Conservation (phyloP, 1,140 invertebrate genomes). For the Cardiocondyla obscurior region DNA sequence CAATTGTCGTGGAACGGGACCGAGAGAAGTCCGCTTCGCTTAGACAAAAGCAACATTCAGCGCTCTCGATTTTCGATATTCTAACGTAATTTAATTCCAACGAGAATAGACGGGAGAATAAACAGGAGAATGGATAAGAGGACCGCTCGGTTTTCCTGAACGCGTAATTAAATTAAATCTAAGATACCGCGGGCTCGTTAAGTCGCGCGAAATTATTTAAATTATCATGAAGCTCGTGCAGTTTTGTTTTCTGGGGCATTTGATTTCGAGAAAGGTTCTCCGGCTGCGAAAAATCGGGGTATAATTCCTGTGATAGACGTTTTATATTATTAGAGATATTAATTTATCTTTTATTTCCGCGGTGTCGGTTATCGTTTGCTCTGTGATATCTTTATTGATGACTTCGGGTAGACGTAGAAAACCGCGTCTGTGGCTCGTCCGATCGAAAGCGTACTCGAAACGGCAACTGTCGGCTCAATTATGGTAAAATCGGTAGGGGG, state of each 20-base stretch:
- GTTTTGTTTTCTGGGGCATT: too few species aligned
- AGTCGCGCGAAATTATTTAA: neutral
- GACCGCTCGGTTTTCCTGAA: neutral
- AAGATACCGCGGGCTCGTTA: neutral
- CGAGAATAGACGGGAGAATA: too few species aligned
- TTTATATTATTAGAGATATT: neutral
- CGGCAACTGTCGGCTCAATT: neutral
- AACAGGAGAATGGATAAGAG: too few species aligned
- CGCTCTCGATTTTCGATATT: neutral
- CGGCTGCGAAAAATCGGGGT: neutral
- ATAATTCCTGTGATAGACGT: neutral
- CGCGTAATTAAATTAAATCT: neutral
- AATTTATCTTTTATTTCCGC: neutral
- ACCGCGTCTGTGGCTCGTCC: neutral
- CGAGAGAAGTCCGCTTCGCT: neutral
- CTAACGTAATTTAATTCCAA: neutral
- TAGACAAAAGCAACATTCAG: neutral
- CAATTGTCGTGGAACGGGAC: neutral
- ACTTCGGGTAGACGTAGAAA: constrained; percentile 26
- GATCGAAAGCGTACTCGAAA: neutral
- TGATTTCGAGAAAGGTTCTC: neutral
- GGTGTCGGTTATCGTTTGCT: neutral
- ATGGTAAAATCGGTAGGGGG: neutral
- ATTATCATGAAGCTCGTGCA: too few species aligned
- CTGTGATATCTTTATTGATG: constrained; percentile 18